phyloP scores from a whole-genome alignment of 2,888 invertebrate genomes.

The Leucoma salicis region DNA sequence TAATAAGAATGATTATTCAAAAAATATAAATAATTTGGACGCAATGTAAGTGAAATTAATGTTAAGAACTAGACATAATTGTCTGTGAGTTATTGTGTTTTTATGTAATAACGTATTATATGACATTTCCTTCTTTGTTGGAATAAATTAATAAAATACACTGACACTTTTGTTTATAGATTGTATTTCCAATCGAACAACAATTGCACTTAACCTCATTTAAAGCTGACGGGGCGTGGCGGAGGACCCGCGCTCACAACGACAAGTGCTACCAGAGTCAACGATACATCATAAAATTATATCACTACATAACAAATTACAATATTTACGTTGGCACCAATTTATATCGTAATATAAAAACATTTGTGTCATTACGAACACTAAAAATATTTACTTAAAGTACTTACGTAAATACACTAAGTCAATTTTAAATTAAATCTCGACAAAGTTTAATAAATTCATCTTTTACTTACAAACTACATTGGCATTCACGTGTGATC shows the following conservation, averaged over 20 bases:
- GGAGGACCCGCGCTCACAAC: conserved; percentile 33
- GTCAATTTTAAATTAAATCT: conserved; percentile 73
- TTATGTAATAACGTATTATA: conserved; percentile 27
- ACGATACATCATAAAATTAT: conserved; percentile 75
- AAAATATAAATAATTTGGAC: background rate
- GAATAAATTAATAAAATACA: conserved; percentile 43
- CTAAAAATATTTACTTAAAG: conserved; percentile 78
- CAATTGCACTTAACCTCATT: conserved; percentile 73
- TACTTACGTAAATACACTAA: conserved; percentile 74
- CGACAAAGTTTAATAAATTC: conserved; percentile 74
- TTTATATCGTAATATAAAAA: conserved; percentile 74
- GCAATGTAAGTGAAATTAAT: conserved; percentile 12
- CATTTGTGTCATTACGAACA: conserved; percentile 73
- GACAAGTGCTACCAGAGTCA: conserved; percentile 66
- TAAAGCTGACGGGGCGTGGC: conserved; percentile 61
- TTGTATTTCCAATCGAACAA: conserved; percentile 79
- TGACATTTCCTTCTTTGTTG: conserved; percentile 26
- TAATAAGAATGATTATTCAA: too few species aligned
- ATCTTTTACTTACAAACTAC: conserved; percentile 63
- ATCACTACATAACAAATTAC: conserved; percentile 81
- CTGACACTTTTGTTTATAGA: conserved; percentile 54
- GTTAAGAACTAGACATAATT: conserved; percentile 6
- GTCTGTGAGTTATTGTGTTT: conserved; percentile 14
- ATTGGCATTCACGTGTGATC: conserved; percentile 62
- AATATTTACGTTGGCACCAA: conserved; percentile 81